Base-by-base conservation (phyloP, 2,113 vertebrate species). In the Thryonomys swinderianus region DNA sequence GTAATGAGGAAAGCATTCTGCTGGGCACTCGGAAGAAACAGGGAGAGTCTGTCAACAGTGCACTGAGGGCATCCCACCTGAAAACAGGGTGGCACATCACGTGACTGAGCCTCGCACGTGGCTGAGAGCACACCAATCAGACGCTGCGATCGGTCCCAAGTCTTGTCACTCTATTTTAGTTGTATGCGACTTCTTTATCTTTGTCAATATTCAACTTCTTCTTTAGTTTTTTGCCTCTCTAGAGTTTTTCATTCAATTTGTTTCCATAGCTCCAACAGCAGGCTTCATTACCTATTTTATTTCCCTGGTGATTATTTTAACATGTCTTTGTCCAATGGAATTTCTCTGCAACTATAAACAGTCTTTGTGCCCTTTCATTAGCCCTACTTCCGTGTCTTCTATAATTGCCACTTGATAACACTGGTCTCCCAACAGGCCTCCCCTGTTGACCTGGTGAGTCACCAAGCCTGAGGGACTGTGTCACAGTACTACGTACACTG, bases 281-380 rank as follows among this genome's bases (percentile, higher is more conserved):
- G 83, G 53, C 48, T 78, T 82, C 87, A 93, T 73, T 83, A 85
- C 21, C 85, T 51, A 83, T 55, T 89, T 87, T 48, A 84, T 55
- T 89, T 92, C 59, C 59, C 21, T 66, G 42, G n/a, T 78, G 48
- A 57, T 85, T 90, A 55, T 81, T 62, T 83, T 21, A 80, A 87
- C 76, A 76, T 57, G 85, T 80, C 62, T 40, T 69, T 93, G 51
- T 84, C 53, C 48, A 87, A 2, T 57, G 37, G 20, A 69, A 78
- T 87, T n/a, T 45, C 21, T 79, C 87, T 84, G 7, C 57, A 81
- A 53, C 45, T 76, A 81, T 45, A 90, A 79, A 94, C 0, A 86
- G 4, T 7, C 79, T 94, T 42, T 61, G 17, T 30, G 76, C 10
- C 34, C 42, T 80, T 45, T 94, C 84, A 91, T 69, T 93, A 84